Evolutionary conservation across 2,888 invertebrate species (phyloP), one percentile per base, ranked within the genome.

Genomic region (Cerceris ruficornis): DNA sequence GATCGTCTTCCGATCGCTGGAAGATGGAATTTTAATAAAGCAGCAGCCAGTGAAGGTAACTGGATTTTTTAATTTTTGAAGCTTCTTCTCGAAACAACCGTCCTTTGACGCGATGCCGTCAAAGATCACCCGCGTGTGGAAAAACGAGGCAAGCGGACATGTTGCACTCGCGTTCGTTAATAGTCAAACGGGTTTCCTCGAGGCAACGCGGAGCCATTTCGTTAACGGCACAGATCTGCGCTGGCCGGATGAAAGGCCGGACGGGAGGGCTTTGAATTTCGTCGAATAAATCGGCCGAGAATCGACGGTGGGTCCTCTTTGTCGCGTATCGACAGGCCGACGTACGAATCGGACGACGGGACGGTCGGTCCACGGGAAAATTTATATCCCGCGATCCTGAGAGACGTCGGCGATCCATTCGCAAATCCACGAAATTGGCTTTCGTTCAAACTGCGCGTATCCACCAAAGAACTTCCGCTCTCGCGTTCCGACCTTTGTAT

Each of bases 221-320:
- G 46, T 11, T 17, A 13, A 54, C 15, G 52, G 57, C 46, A 55
- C 61, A 55, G 55, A 54, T 57, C 65, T 52, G 43, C 52, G 46
- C 13, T 13, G 13, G 41, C n/a, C 28, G 28, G 68, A 39, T 62
- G 64, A 60, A 70, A 65, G 59, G 43, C 41, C 28, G 28, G 4
- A 58, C n/a, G 6, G 41, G 49, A 55, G 42, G 8, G 57, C 58
- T 28, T 43, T 17, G 70, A 65, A 69, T 72, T 68, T 60, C 72
- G n/a, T 28, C 54, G 50, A 60, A 68, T 65, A 66, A 76, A 79
- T 79, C 62, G 65, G 14, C 14, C 52, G 2, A 52, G 62, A 49
- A 13, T 17, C 14, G 43, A 9, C n/a, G 52, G 15, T 8, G 13
- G 58, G 13, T 28, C 41, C 52, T 60, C 54, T 69, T 69, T 69